Evolutionary conservation across 2,113 vertebrate genomes (phyloP).

Genomic region (Megaceryle torquata): DNA sequence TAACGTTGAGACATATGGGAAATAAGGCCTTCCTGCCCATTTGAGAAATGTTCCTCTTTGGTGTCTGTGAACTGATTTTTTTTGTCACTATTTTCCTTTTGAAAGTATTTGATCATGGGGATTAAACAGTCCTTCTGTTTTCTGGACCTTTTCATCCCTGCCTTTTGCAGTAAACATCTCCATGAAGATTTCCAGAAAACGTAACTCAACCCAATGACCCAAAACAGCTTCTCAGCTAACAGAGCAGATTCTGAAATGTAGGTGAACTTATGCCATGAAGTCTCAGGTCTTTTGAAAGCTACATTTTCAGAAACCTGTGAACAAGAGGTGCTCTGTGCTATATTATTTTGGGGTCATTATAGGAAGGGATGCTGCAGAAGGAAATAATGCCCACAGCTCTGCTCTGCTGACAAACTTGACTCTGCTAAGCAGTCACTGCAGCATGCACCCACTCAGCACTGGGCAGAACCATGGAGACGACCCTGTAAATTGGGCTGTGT

Average conservation of each 20-base stretch:
- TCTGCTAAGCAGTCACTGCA: not conserved
- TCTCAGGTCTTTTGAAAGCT: not conserved
- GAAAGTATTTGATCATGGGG: not conserved
- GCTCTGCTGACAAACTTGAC: not conserved
- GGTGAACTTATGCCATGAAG: not conserved
- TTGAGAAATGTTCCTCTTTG: not conserved
- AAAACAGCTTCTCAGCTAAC: not conserved
- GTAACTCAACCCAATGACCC: not conserved
- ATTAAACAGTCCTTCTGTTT: not conserved
- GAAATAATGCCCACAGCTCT: not conserved
- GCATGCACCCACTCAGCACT: accelerated
- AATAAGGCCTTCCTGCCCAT: not conserved
- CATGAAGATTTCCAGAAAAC: not conserved
- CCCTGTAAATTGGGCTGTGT: accelerated
- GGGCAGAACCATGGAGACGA: not conserved
- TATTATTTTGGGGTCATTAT: not conserved
- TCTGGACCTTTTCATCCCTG: not conserved
- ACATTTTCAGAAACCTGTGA: not conserved
- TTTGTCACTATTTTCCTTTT: not conserved
- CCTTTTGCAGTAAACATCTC: not conserved
- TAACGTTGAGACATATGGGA: not conserved
- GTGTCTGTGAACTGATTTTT: not conserved
- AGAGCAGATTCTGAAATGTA: not conserved
- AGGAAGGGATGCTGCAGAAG: not conserved
- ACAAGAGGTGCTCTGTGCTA: not conserved